Evolutionary conservation across 2,888 invertebrate species (phyloP), one percentile per base, ranked within the genome.

Genomic region (Cataglyphis livida): DNA sequence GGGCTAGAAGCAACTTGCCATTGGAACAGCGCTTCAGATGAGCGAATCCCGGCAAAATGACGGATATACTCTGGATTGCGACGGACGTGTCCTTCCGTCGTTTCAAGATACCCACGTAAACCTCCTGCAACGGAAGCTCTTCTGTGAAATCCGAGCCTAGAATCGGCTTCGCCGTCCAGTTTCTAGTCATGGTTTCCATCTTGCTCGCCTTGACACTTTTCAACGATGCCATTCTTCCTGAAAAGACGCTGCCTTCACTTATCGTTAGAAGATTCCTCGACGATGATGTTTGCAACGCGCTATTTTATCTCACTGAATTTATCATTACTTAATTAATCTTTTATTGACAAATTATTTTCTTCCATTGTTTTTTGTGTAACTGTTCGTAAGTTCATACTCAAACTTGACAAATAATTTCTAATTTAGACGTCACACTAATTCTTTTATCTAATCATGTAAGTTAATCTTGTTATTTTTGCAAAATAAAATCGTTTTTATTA

Each of bases 21-120:
- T 96, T 95, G 59, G 95, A 95, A 0, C 97, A 97, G 86, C 98
- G 95, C 93, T 98, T 98, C 25, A 98, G 95, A 94, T 98, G 97
- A 65, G 95, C 95, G 12, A 97, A 94, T 21, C 95, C 95, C 21
- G 95, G 95, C 5, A 97, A 91, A 0, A 97, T 96, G 54, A 96
- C 89, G 41, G 95, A 95, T 41, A 96, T 95, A 88, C 96, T 96
- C 18, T 97, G 93, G 61, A 98, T 96, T 0, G 96, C 95, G 83
- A 94, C 95, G 0, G 97, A 97, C 61, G 96, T 96, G 18, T 95
- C 94, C 91, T 96, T 96, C 32, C 95, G 95, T 81, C 97, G 95
- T 78, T 95, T 95, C 28, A 98, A 95, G 59, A 95, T 95, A 6
- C 96, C 97, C 3, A 96, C 95, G 90, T 96, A 97, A 0, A 96